A percentile compares a stretch with the other conserved stretches of the same genome.
phyloP scores from a whole-genome alignment of 2,797 vertebrate species.

The Lophura swinhoii region DNA sequence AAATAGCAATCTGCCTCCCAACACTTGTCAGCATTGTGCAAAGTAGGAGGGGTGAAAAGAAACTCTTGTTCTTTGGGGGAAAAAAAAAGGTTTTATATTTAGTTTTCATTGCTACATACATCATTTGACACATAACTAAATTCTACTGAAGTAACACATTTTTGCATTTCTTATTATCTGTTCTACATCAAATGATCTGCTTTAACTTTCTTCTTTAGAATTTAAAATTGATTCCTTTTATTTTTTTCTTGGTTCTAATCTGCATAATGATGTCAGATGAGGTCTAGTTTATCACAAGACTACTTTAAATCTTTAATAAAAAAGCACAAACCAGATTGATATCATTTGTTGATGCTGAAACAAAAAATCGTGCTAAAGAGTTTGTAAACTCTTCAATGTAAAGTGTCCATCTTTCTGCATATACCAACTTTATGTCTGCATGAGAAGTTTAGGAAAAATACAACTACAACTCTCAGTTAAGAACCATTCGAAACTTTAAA shows the following conservation, averaged over 20 bases:
- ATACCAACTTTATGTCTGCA: neutral
- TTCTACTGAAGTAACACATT: neutral
- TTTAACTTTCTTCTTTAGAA: neutral
- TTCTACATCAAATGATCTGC: slow-evolving; percentile 1
- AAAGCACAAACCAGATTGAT: neutral
- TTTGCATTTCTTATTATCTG: slow-evolving; percentile 4
- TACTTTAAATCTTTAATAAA: slow-evolving; percentile 32
- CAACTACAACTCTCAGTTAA: neutral
- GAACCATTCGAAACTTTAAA: neutral
- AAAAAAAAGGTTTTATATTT: neutral
- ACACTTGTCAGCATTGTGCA: neutral
- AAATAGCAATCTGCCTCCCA: neutral
- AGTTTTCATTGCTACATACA: neutral
- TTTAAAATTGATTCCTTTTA: neutral
- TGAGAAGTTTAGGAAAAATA: neutral
- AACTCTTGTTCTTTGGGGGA: neutral
- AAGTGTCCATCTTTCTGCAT: neutral
- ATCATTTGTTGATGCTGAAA: neutral
- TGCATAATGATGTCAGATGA: slow-evolving; percentile 28
- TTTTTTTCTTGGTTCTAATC: neutral
- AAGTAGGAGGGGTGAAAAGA: neutral
- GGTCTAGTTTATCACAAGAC: neutral
- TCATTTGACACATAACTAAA: neutral
- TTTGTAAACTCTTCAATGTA: neutral
- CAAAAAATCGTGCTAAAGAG: neutral